These are phyloP conservation scores for Thymelicus acteon DNA, from an alignment of 2,888 invertebrate genomes.

Conservation along the genomic window DNA sequence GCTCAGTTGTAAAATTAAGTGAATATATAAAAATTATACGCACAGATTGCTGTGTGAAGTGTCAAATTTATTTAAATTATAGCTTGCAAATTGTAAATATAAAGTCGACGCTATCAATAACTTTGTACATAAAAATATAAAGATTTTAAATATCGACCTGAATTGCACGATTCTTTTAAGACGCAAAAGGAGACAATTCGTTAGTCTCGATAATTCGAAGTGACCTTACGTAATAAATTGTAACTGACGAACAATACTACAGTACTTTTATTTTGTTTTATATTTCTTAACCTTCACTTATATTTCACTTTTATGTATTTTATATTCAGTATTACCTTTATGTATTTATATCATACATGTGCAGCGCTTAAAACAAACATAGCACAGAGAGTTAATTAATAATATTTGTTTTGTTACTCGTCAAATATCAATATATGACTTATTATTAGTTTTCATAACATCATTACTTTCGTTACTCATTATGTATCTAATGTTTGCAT, in stretches of 20 bases:
- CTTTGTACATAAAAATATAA: slow-evolving; percentile 12
- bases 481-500: slow-evolving; percentile 29
- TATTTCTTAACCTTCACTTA: background rate
- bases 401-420: too few relatives aligned
- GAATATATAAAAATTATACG: slow-evolving; percentile 23
- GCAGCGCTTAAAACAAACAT: too few relatives aligned
- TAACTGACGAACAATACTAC: slow-evolving; percentile 26
- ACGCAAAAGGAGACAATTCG: slow-evolving; percentile 1
- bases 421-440: too few relatives aligned
- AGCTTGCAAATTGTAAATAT: slow-evolving; percentile 23
- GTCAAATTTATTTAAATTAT: slow-evolving; percentile 18
- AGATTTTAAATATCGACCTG: slow-evolving; percentile 6
- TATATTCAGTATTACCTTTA: slow-evolving; percentile 9
- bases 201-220: slow-evolving; percentile 21
- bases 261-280: slow-evolving; percentile 2
- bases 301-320: slow-evolving; percentile 5
- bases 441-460: too few relatives aligned
- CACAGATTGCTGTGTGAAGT: slow-evolving; percentile 6
- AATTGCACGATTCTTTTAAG: slow-evolving; percentile 3
- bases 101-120: slow-evolving; percentile 3
- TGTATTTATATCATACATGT: background rate
- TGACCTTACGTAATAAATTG: slow-evolving; percentile 33
- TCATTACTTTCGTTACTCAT: background rate
- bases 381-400: too few relatives aligned
- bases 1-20: slow-evolving; percentile 46